Base-by-base conservation (phyloP, 2,113 vertebrate species). In the Prochilodus magdalenae region DNA sequence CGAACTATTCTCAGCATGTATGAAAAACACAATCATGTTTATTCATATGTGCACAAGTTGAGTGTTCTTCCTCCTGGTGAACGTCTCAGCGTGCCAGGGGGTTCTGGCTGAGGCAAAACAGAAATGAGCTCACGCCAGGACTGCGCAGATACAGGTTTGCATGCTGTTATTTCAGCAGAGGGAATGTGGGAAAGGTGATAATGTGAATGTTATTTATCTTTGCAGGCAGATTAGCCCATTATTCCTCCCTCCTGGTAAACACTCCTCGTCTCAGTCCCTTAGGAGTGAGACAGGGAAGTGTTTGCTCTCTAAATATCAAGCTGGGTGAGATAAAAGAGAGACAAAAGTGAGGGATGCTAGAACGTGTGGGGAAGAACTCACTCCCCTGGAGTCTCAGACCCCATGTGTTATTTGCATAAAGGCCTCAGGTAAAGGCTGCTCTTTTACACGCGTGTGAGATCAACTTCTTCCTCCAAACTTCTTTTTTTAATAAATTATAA, bases 221-320 rank as follows among this genome's bases (percentile, higher is more conserved):
- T 72, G 72, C 75, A 73, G 59, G 29, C 30, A 51, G 80, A 87
- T 86, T 71, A 86, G 79, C 27, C 75, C 73, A 84, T 78, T 81
- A 77, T 82, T 88, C 75, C 69, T 67, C 49, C 66, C 59, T 82
- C 62, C 83, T 65, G 29, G 72, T 83, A 86, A 87, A 79, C 84
- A 84, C 63, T 57, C 33, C 70, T 59, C 26, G n/a, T 33, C 29
- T 60, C 60, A 53, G 60, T 72, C 57, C 51, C 81, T 67, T 33
- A 62, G 62, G 72, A 73, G 63, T 33, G 73, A 65, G 70, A 70
- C 26, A 44, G 65, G 70, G 72, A 71, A 55, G 65, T 87, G 80
- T 85, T 87, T 83, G 73, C 73, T 87, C 47, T 83, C 69, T 77
- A 81, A 87, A 85, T 69, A 87, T 24, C 53, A 59, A n/a, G 6